These are phyloP conservation scores for Rhinolophus ferrumequinum DNA, from an alignment of 2,113 vertebrate species.

Conservation along the genomic window DNA sequence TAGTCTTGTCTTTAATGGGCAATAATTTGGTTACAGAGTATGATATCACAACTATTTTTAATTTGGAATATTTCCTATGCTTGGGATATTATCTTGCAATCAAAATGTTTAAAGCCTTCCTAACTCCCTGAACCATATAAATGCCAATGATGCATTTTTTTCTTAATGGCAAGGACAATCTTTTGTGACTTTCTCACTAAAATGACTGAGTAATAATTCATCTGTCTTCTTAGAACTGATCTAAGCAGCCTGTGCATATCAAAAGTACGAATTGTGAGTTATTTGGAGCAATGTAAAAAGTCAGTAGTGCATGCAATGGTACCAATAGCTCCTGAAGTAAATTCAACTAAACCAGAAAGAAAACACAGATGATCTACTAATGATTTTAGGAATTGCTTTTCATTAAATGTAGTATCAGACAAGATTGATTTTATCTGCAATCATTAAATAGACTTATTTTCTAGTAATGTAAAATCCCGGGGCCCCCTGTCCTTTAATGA, in stretches of 20 bases:
- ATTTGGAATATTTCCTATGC: background rate
- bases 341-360: background rate
- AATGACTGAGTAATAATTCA: background rate
- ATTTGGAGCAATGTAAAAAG: background rate
- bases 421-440: slow-evolving; percentile 35
- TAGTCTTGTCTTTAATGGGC: background rate
- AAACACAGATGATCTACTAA: background rate
- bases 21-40: background rate
- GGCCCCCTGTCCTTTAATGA: background rate
- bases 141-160: background rate
- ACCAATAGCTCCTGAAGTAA: background rate
- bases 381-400: background rate
- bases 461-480: background rate
- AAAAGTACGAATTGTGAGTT: background rate
- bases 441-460: background rate
- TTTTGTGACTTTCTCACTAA: background rate
- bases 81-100: background rate
- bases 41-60: background rate
- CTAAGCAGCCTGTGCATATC: background rate
- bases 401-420: slow-evolving; percentile 18
- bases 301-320: background rate
- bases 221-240: background rate
- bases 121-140: slow-evolving; percentile 32
- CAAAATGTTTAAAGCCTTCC: background rate
- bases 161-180: background rate